Conservation (phyloP, 2,113 vertebrate species). For the Prionailurus bengalensis region DNA sequence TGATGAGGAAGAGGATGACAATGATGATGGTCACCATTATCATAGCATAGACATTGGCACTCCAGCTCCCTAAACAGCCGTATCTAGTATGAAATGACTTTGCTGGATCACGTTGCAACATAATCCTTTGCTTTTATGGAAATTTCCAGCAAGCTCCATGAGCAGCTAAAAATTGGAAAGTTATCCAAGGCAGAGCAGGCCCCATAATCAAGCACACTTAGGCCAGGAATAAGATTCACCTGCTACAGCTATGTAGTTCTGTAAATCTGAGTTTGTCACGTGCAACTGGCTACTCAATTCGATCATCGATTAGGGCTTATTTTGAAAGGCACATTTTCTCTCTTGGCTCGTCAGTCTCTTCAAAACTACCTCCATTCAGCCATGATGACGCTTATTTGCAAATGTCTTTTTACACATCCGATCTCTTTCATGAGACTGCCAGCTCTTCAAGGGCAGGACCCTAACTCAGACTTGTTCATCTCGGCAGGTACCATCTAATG, state of each 20-base stretch:
- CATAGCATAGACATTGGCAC: background rate
- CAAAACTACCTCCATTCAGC: background rate
- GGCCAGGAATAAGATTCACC: background rate
- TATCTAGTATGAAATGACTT: background rate
- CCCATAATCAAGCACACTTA: background rate
- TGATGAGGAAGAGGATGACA: background rate
- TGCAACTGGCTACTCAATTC: background rate
- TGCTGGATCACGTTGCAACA: background rate
- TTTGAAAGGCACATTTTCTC: background rate
- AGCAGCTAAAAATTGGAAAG: background rate
- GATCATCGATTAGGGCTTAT: background rate
- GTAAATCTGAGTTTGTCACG: background rate
- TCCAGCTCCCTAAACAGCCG: background rate
- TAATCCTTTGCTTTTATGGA: background rate
- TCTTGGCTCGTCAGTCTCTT: background rate
- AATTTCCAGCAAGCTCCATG: background rate
- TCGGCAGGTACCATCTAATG: background rate
- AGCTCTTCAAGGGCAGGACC: background rate
- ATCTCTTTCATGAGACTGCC: background rate
- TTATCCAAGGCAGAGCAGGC: background rate
- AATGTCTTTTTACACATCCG: accelerated
- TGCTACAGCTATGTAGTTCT: background rate
- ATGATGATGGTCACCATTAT: background rate
- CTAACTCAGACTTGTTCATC: background rate
- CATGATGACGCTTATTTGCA: background rate